Evolutionary conservation across 2,888 invertebrate species (phyloP).

Genomic region (Mellilla xanthometata): DNA sequence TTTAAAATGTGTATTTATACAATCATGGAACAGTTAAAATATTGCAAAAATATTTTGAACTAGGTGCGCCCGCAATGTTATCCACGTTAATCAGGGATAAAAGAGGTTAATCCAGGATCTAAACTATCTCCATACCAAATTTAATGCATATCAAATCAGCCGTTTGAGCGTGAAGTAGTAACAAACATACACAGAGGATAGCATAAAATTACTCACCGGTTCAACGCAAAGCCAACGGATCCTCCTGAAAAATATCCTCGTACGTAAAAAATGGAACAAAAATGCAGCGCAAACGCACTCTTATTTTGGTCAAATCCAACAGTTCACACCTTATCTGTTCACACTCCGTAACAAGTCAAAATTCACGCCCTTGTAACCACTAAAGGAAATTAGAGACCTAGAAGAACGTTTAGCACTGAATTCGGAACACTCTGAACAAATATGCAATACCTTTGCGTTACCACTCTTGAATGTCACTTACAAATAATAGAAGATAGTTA

Average conservation of each 20-base stretch:
- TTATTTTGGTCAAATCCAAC: conserved; percentile 43
- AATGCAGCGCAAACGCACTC: conserved; percentile 37
- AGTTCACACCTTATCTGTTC: conserved; percentile 67
- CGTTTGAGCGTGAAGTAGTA: too few relatives aligned
- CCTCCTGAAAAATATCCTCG: conserved; percentile 27
- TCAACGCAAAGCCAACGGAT: conserved; percentile 15
- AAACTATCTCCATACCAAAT: too few relatives aligned
- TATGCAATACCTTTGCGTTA: conserved; percentile 30
- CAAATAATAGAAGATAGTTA: conserved; percentile 15
- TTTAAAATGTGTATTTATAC: too few relatives aligned
- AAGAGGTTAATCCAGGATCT: too few relatives aligned
- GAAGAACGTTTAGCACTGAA: conserved; percentile 70
- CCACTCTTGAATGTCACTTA: conserved; percentile 28
- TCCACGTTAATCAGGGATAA: too few relatives aligned
- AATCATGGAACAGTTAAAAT: too few relatives aligned
- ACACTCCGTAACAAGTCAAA: conserved; percentile 67
- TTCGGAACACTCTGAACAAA: conserved; percentile 58
- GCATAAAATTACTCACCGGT: conserved; percentile 22
- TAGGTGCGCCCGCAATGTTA: too few relatives aligned
- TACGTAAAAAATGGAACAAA: conserved; percentile 30
- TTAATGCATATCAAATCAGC: too few relatives aligned
- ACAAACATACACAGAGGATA: too few relatives aligned
- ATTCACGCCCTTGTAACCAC: conserved; percentile 73
- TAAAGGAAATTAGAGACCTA: conserved; percentile 68
- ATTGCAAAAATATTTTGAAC: too few relatives aligned